A percentile compares a stretch with the other conserved stretches of the same genome.
These are phyloP conservation scores for Gobio occitaniae DNA, from an alignment of 2,797 vertebrate genomes.

Conservation along the genomic window DNA sequence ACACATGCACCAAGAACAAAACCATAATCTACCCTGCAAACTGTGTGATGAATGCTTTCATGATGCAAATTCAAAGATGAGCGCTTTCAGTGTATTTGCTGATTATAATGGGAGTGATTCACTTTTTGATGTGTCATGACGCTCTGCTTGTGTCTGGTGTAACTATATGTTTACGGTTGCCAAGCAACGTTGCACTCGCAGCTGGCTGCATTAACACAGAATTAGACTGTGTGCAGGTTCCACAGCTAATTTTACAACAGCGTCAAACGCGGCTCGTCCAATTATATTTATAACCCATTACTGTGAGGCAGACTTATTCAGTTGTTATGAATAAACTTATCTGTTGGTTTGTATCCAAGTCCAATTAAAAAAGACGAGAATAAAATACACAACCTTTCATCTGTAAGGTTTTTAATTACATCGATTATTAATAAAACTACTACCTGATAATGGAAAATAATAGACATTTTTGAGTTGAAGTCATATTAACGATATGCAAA, in stretches of 20 bases:
- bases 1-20: slow-evolving; percentile 8
- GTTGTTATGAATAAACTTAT: neutral
- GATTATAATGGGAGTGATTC: slow-evolving; percentile 21
- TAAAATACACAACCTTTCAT: neutral
- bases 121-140: neutral
- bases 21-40: neutral
- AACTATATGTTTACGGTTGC: slow-evolving; percentile 7
- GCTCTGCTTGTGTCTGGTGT: slow-evolving; percentile 4
- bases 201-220: slow-evolving; percentile 1
- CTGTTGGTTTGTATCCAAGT: neutral
- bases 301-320: neutral
- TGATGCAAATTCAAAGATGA: slow-evolving; percentile 19
- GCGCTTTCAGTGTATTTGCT: neutral
- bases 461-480: neutral
- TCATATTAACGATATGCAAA: neutral
- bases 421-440: neutral
- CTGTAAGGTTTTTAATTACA: neutral
- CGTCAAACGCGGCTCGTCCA: neutral
- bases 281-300: neutral
- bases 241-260: neutral
- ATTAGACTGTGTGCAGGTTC: neutral
- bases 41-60: slow-evolving; percentile 18
- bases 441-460: neutral
- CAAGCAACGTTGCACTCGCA: neutral
- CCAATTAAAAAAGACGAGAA: neutral